A percentile compares a stretch with the other conserved stretches of the same genome.
Conservation (phyloP, 2,797 vertebrate species). For the Cyclura pinguis region DNA sequence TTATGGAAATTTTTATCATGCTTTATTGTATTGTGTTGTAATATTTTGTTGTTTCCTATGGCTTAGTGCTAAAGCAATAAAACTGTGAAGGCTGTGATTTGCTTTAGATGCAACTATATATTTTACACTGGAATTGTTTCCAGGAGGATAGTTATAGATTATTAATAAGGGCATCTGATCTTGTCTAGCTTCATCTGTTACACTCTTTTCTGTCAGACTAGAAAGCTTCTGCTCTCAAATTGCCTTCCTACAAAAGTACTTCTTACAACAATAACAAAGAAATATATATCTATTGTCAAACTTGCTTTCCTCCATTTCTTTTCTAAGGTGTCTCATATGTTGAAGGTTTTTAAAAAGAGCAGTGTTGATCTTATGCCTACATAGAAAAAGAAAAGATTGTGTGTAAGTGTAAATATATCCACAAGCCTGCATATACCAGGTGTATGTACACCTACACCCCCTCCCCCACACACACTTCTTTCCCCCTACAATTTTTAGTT, state of each 20-base stretch:
- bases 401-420: not conserved
- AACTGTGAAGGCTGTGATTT: not conserved
- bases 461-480: not conserved
- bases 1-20: no score
- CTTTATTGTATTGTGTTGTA: no score
- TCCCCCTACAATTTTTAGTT: not conserved
- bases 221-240: not conserved
- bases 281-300: not conserved
- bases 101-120: not conserved
- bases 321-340: not conserved
- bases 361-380: not conserved
- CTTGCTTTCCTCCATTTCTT: not conserved
- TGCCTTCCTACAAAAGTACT: not conserved
- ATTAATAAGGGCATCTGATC: slow-evolving; percentile 1
- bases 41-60: no score
- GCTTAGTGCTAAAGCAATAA: no score
- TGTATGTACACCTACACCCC: not conserved
- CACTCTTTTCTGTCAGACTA: not conserved
- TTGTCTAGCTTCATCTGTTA: not conserved
- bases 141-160: not conserved
- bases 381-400: not conserved
- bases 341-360: not conserved
- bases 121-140: not conserved
- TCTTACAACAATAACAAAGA: not conserved
- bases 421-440: not conserved